phyloP scores from a whole-genome alignment of 2,888 invertebrate species.

The Dyspetes luteomarginatus region DNA sequence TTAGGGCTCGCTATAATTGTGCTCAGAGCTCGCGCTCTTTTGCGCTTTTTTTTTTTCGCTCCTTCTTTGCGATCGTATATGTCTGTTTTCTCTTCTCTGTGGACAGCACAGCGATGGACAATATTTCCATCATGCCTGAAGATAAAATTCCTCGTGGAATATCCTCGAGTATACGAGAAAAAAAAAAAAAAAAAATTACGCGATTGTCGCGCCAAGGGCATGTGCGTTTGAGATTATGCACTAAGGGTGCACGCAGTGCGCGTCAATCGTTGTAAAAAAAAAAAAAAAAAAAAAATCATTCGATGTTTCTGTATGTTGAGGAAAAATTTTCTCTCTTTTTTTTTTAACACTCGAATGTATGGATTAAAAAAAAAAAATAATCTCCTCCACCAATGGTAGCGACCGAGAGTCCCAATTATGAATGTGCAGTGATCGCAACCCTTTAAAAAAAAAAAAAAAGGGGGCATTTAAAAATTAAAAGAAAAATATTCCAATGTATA shows the following conservation, averaged over 20 bases:
- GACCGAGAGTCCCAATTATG: no score
- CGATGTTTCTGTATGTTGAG: neutral
- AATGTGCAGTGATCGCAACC: no score
- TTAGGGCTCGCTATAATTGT: neutral
- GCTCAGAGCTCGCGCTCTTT: neutral
- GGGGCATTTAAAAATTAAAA: no score
- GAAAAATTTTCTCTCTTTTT: neutral
- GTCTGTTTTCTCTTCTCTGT: neutral
- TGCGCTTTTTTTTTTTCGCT: neutral
- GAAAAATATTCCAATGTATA: no score
- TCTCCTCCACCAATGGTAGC: no score
- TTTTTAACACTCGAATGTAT: no score
- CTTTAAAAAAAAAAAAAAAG: no score
- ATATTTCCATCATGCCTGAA: conserved; percentile 22
- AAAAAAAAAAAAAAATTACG: neutral
- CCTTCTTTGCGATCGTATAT: neutral
- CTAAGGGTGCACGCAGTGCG: neutral
- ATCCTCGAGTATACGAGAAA: neutral
- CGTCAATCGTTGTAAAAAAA: neutral
- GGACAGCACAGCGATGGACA: conserved; percentile 1
- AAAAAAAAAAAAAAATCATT: neutral
- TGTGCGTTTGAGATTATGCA: neutral
- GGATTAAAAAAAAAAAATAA: no score
- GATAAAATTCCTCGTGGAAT: neutral
- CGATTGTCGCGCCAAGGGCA: neutral